Conservation (phyloP, 2,888 invertebrate genomes). For the Hirtodrosophila duncani region DNA sequence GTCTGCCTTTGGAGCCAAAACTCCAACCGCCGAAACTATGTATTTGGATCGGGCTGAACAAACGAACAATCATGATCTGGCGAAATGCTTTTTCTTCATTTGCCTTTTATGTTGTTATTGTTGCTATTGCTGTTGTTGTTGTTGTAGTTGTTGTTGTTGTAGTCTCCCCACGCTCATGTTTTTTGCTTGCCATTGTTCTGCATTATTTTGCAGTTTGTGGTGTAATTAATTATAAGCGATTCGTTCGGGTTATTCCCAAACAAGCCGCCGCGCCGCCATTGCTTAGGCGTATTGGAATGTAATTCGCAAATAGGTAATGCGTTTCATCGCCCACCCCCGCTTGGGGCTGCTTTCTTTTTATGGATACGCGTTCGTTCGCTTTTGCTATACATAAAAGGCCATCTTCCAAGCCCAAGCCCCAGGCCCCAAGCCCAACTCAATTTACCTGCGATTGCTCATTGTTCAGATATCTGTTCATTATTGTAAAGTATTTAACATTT, state of each 20-base stretch:
- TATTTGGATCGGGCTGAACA: conserved; percentile 14
- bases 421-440: too few relatives aligned
- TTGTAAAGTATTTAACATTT: too few relatives aligned
- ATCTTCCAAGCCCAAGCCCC: neutral
- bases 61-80: conserved; percentile 24
- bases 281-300: conserved; percentile 12
- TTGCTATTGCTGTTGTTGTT: conserved; percentile 20
- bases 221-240: conserved; percentile 42
- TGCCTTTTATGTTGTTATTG: neutral
- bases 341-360: conserved; percentile 13
- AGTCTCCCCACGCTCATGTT: conserved; percentile 15
- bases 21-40: neutral
- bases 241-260: conserved; percentile 27
- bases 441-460: too few relatives aligned
- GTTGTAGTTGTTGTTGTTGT: conserved; percentile 16
- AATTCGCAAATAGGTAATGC: conserved; percentile 17
- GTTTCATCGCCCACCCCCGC: conserved; percentile 26
- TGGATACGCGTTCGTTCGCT: conserved; percentile 1
- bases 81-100: conserved; percentile 51
- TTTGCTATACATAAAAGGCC: neutral
- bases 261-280: conserved; percentile 20
- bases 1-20: conserved; percentile 4
- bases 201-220: conserved; percentile 54
- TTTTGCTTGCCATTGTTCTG: conserved; percentile 44
- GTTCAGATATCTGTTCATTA: too few relatives aligned